Evolutionary conservation across 2,888 invertebrate genomes (phyloP).

Genomic region (Druceiella hillmani): DNA sequence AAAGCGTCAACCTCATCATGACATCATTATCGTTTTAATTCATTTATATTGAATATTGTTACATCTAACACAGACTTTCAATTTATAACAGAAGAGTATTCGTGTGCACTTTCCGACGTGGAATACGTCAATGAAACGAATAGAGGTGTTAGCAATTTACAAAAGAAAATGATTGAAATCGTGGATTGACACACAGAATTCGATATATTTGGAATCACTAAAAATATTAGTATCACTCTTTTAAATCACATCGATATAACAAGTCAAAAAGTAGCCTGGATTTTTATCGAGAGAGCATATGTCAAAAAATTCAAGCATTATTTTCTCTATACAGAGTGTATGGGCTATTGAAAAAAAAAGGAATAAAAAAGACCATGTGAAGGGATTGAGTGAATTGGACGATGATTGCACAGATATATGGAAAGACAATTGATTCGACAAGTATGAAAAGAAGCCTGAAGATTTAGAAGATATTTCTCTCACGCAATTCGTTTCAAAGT

Average conservation of each 20-base stretch:
- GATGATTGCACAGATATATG: constrained; percentile 32
- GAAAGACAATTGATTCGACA: constrained; percentile 34
- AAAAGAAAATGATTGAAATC: constrained; percentile 28
- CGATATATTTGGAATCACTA: constrained; percentile 22
- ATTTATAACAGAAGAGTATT: constrained; percentile 28
- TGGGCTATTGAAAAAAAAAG: constrained; percentile 30
- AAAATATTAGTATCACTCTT: constrained; percentile 18
- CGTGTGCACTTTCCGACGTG: constrained; percentile 28
- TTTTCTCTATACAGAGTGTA: constrained; percentile 26
- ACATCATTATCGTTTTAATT: constrained; percentile 26
- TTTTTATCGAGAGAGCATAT: constrained; percentile 24
- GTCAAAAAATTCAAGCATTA: constrained; percentile 18
- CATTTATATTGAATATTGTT: constrained; percentile 20
- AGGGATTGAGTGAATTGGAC: constrained; percentile 29
- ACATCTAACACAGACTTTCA: constrained; percentile 27
- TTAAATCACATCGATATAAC: constrained; percentile 29
- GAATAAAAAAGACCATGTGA: constrained; percentile 30
- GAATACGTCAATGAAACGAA: constrained; percentile 30
- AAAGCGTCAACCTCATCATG: constrained; percentile 25
- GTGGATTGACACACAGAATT: constrained; percentile 27
- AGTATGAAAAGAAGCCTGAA: constrained; percentile 33
- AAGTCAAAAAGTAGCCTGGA: constrained; percentile 34
- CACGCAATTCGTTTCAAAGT: constrained; percentile 33
- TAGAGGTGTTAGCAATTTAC: constrained; percentile 31
- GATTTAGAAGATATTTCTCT: constrained; percentile 29